Conservation (phyloP, 2,797 vertebrate genomes). For the Neopelma chrysocephalum region DNA sequence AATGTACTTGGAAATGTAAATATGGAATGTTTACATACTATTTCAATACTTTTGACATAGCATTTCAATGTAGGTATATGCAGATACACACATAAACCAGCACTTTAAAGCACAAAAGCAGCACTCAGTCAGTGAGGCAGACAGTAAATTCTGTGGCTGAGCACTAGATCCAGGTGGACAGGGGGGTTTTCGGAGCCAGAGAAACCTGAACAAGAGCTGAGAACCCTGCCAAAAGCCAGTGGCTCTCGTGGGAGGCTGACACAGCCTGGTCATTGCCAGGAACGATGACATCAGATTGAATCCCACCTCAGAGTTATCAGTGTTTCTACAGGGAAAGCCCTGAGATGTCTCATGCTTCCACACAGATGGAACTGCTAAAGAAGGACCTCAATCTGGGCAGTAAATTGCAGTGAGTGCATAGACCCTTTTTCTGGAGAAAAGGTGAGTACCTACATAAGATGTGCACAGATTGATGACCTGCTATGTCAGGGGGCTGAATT, state of each 20-base stretch:
- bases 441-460: background rate
- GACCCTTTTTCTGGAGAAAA: background rate
- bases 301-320: background rate
- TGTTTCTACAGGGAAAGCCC: background rate
- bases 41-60: background rate
- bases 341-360: background rate
- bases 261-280: background rate
- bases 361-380: background rate
- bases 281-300: background rate
- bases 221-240: background rate
- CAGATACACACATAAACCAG: background rate
- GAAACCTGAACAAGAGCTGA: background rate
- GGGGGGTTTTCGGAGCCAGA: background rate
- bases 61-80: background rate
- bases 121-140: background rate
- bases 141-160: background rate
- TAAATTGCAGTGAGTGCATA: background rate
- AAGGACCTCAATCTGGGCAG: background rate
- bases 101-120: background rate
- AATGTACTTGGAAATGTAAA: background rate
- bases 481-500: background rate
- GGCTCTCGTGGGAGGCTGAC: background rate
- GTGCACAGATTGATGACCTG: background rate
- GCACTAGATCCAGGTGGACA: background rate
- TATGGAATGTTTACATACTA: background rate